Conservation (phyloP, 1,140 invertebrate genomes). For the Adoxophyes honmai region DNA sequence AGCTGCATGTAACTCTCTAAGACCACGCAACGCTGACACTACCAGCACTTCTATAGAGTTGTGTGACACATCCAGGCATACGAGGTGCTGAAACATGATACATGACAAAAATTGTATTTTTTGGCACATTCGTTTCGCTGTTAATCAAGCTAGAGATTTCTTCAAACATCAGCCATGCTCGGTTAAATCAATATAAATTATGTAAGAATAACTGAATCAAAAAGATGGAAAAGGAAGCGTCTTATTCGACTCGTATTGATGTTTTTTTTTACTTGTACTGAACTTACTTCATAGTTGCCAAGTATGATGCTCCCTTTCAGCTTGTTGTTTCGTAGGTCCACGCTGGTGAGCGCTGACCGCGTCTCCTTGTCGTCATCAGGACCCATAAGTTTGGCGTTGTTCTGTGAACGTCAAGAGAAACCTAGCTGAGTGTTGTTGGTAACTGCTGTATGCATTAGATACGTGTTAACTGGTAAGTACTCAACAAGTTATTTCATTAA, state of each 20-base stretch:
- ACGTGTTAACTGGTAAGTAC: no score
- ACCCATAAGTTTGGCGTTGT: conserved; percentile 38
- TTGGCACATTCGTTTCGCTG: no score
- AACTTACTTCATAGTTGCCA: conserved; percentile 88
- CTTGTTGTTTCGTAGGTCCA: conserved; percentile 86
- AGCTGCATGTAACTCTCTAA: conserved; percentile 81
- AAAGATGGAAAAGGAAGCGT: no score
- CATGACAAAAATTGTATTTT: background rate
- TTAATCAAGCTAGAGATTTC: no score
- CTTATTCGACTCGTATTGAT: no score
- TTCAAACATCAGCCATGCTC: no score
- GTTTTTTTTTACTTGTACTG: no score
- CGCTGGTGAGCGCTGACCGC: conserved; percentile 79
- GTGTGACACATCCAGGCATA: conserved; percentile 82
- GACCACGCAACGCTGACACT: conserved; percentile 80
- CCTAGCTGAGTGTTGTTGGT: no score
- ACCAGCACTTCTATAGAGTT: conserved; percentile 83
- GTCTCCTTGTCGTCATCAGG: conserved; percentile 45
- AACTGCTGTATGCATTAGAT: no score
- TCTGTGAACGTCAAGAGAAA: conserved; percentile 35
- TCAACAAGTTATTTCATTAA: no score
- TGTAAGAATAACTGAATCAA: no score
- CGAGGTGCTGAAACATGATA: conserved; percentile 56
- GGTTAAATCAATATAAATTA: no score
- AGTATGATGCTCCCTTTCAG: conserved; percentile 89